phyloP scores from a whole-genome alignment of 1,140 invertebrate species.

The Anoplophora glabripennis region DNA sequence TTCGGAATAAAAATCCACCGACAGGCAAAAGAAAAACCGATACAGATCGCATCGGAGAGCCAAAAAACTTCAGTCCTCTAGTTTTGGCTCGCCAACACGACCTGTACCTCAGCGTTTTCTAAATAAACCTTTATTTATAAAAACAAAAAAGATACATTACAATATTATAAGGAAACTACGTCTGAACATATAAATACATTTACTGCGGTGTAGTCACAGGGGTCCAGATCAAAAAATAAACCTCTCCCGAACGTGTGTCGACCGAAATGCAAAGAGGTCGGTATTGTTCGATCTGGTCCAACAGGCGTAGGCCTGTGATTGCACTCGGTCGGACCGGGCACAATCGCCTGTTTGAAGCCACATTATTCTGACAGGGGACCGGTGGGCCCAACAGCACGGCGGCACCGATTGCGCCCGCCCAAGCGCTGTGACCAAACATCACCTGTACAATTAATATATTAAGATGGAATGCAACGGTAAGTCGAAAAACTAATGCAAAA shows the following conservation, averaged over 20 bases:
- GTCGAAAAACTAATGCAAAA: not conserved
- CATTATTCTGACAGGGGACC: conserved; percentile 32
- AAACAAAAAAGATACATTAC: too few relatives aligned
- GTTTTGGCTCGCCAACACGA: too few relatives aligned
- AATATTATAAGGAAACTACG: conserved; percentile 2
- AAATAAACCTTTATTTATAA: too few relatives aligned
- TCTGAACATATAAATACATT: conserved; percentile 5
- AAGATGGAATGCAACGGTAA: conserved; percentile 9
- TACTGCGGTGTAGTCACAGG: conserved; percentile 15
- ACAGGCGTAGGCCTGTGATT: conserved; percentile 30
- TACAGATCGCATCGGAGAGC: too few relatives aligned
- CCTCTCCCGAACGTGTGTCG: not conserved
- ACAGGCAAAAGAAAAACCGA: too few relatives aligned
- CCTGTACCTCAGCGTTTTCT: too few relatives aligned
- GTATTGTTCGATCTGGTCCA: conserved; percentile 15
- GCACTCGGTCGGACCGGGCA: conserved; percentile 8
- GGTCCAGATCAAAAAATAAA: conserved; percentile 15
- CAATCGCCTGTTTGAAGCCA: conserved; percentile 31
- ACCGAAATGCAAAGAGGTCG: not conserved
- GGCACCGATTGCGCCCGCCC: not conserved
- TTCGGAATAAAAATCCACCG: too few relatives aligned
- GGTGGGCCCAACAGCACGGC: conserved; percentile 32
- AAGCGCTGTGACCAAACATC: conserved; percentile 30
- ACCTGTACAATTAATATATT: conserved; percentile 26
- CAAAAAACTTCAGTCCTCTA: too few relatives aligned